These are phyloP conservation scores for Elgonia sp. DNA, from an alignment of 2,888 invertebrate species.

Conservation along the genomic window DNA sequence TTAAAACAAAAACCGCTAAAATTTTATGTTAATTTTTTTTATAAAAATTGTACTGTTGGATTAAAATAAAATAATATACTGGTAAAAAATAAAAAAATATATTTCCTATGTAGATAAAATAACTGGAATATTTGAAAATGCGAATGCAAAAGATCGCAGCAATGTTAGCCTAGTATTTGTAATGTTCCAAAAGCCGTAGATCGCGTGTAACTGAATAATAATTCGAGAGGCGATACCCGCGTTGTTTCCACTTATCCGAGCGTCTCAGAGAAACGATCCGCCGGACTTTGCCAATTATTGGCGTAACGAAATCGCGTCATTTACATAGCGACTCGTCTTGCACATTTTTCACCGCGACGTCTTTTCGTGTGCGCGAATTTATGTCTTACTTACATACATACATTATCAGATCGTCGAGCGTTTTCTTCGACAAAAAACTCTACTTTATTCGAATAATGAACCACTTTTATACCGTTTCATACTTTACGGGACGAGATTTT, in stretches of 20 bases:
- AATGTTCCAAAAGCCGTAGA: constrained; percentile 45
- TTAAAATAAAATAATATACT: too few relatives aligned
- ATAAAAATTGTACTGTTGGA: too few relatives aligned
- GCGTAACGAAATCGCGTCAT: constrained; percentile 69
- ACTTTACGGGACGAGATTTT: constrained; percentile 32
- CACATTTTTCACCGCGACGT: constrained; percentile 59
- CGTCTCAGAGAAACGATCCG: constrained; percentile 63
- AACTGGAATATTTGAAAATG: background rate
- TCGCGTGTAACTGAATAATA: constrained; percentile 73
- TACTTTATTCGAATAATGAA: constrained; percentile 48
- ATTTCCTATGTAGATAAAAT: too few relatives aligned
- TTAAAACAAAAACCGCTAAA: too few relatives aligned
- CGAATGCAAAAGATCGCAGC: background rate
- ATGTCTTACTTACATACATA: constrained; percentile 60
- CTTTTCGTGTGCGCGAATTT: constrained; percentile 66
- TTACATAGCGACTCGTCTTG: constrained; percentile 65
- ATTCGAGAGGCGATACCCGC: constrained; percentile 58
- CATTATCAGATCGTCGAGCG: constrained; percentile 44
- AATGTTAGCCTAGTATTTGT: constrained; percentile 23
- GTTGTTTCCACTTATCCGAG: constrained; percentile 66
- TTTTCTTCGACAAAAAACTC: constrained; percentile 36
- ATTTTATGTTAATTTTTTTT: too few relatives aligned
- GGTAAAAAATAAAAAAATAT: too few relatives aligned
- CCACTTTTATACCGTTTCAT: constrained; percentile 39
- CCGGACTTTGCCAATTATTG: constrained; percentile 70